phyloP scores from a whole-genome alignment of 2,888 invertebrate genomes.

The Xylophagus ater region DNA sequence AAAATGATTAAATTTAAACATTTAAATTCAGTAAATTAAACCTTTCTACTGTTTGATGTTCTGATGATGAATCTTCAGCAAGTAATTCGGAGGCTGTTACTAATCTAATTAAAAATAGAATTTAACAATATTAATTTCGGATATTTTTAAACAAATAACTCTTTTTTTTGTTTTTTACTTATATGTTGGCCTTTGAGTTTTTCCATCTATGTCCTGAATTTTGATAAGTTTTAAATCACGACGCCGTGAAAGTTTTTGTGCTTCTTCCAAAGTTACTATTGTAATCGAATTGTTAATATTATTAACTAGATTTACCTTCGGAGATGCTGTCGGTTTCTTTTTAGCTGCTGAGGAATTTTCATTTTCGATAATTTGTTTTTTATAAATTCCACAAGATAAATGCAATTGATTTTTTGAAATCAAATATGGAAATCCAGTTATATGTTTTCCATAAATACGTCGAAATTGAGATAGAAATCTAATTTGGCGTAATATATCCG shows the following conservation, averaged over 20 bases:
- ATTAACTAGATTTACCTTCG: too few species aligned
- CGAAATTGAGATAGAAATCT: too few species aligned
- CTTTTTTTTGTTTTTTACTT: conserved; percentile 34
- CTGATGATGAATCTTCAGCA: conserved; percentile 42
- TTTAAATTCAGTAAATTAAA: not conserved
- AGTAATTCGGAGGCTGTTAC: conserved; percentile 55
- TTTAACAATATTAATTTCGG: too few species aligned
- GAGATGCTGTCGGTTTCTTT: too few species aligned
- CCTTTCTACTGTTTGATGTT: not conserved
- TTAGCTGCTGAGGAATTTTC: too few species aligned
- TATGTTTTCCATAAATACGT: too few species aligned
- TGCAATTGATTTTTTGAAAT: too few species aligned
- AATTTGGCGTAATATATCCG: too few species aligned
- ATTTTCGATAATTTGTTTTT: too few species aligned
- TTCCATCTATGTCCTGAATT: conserved; percentile 53
- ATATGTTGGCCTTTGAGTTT: conserved; percentile 56
- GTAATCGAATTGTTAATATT: conserved; percentile 46
- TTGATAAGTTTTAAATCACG: conserved; percentile 59
- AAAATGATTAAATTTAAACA: not conserved
- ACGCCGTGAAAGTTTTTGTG: conserved; percentile 54
- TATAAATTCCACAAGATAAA: too few species aligned
- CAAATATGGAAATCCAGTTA: too few species aligned
- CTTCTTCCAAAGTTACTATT: conserved; percentile 54
- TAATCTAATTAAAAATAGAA: conserved; percentile 39
- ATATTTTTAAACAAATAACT: too few species aligned